Evolutionary conservation across 2,797 vertebrate genomes (phyloP), one percentile per base, ranked within the genome.

Genomic region (Rhinichthys osculus): DNA sequence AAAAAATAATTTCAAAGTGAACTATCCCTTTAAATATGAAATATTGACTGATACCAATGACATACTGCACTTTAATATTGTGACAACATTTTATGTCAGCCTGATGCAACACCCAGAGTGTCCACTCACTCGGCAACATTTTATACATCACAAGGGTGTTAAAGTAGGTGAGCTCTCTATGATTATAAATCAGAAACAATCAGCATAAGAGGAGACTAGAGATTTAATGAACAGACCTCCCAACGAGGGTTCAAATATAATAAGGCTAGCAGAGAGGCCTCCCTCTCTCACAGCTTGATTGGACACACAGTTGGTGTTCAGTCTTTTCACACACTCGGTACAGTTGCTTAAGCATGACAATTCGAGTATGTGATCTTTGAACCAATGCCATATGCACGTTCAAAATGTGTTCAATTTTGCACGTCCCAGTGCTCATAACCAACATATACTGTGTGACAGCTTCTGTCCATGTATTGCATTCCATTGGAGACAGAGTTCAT

Each of bases 121-220:
- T 30, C 70, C 23, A 1, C 67, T 71, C 21, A 21, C 9, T 3
- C 1, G 0, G 13, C 40, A 13, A 71, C 69, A 71, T 44, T 71
- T 1, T 40, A 70, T 13, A 23, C 3, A 59, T 59, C 23, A n/a
- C 21, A 27, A 62, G 11, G 59, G n/a, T 62, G 11, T 27, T 62
- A 62, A 11, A 62, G 10, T 27, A 27, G 27, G 2, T 50, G 42
- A 33, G 11, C 67, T 77, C 0, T 14, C 57, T 47, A 5, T 1
- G 17, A 84, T 50, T 66, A 66, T 84, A 84, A 67, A 83, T 74
- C 42, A 83, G 21, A 50, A 73, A 66, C 57, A 83, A 50, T 77
- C 23, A n/a, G 59, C 9, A 76, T 77, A 54, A 77, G 33, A 67
- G 35, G 72, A 67, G 59, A n/a, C 57, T 40, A 50, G 44, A 84